Evolutionary conservation across 2,797 vertebrate species (phyloP).

Genomic region (Sebastes jordani): DNA sequence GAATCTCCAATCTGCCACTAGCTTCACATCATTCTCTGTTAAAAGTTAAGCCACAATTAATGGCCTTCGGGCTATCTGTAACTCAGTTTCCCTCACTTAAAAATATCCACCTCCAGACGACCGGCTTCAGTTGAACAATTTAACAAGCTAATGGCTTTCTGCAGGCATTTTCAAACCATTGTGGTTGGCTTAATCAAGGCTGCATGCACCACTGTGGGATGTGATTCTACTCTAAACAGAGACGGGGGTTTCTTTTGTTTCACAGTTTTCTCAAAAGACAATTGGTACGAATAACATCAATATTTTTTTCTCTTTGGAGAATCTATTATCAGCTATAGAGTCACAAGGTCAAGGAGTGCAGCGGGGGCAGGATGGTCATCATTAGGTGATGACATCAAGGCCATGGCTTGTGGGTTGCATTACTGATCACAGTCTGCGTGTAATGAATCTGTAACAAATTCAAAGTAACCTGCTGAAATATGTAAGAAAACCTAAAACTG

Average conservation of each 20-base stretch:
- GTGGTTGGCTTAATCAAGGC: background rate
- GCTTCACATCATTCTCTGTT: background rate
- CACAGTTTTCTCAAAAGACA: background rate
- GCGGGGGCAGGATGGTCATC: background rate
- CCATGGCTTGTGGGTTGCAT: background rate
- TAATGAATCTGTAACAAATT: slow-evolving; percentile 41
- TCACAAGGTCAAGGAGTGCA: background rate
- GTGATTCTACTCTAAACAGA: background rate
- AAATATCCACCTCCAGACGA: background rate
- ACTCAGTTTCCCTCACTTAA: background rate
- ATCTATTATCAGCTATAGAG: background rate
- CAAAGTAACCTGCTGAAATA: slow-evolving; percentile 17
- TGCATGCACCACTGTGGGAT: background rate
- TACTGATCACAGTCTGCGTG: background rate
- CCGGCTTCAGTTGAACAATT: background rate
- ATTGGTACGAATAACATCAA: background rate
- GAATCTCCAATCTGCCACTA: background rate
- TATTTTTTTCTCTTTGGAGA: background rate
- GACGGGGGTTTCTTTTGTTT: background rate
- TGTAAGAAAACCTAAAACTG: slow-evolving; percentile 13
- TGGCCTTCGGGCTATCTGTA: background rate
- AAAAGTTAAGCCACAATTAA: background rate
- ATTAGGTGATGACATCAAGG: background rate
- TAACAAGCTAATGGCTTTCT: slow-evolving; percentile 2
- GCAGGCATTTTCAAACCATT: background rate